Percentiles rank a stretch among this genome's conserved stretches.
Evolutionary conservation across 2,888 invertebrate genomes (phyloP).

Genomic region (Lutraria lutraria): DNA sequence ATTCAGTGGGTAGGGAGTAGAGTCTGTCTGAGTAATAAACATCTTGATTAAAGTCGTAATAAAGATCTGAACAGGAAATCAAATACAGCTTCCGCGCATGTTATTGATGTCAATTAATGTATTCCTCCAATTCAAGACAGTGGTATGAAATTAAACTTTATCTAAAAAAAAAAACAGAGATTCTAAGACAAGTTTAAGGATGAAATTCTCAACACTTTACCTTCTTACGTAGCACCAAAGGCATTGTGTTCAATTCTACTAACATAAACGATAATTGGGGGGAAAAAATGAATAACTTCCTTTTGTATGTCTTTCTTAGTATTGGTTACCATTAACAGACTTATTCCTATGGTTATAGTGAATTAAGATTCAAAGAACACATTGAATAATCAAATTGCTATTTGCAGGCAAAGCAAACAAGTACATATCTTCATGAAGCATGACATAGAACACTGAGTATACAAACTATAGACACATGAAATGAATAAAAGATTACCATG

Average conservation of each 20-base stretch:
- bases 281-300: neutral
- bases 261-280: no score
- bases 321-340: neutral
- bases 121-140: neutral
- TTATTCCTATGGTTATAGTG: neutral
- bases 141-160: neutral
- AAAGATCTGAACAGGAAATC: conserved; percentile 11
- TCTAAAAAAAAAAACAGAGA: neutral
- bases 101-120: neutral
- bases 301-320: neutral
- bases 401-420: neutral
- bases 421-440: neutral
- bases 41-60: no score
- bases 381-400: neutral
- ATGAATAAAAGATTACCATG: neutral
- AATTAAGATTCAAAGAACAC: no score
- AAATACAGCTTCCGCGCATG: neutral
- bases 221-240: neutral
- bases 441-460: neutral
- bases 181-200: neutral
- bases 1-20: neutral
- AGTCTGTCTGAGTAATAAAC: neutral
- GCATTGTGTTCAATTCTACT: neutral
- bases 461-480: neutral
- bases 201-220: neutral